Conservation (phyloP, 2,113 vertebrate species). For the Lepisosteus oculatus region DNA sequence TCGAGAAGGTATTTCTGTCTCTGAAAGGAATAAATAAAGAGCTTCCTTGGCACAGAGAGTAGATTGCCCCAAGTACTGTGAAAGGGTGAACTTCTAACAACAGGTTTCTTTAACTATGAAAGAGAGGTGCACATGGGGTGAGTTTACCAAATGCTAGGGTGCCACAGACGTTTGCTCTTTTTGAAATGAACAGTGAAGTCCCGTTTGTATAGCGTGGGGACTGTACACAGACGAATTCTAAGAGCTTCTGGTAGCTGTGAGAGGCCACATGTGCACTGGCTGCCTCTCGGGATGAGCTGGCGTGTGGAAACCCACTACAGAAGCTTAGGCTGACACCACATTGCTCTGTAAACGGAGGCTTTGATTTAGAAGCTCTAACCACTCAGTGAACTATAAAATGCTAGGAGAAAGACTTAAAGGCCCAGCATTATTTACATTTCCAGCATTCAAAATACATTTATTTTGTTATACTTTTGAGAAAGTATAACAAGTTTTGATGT, state of each 20-base stretch:
- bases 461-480: too few relatives aligned
- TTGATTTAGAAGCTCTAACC: not conserved
- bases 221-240: not conserved
- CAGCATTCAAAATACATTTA: too few relatives aligned
- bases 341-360: not conserved
- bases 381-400: too few relatives aligned
- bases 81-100: too few relatives aligned
- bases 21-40: not conserved
- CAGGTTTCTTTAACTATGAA: too few relatives aligned
- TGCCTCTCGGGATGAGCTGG: not conserved
- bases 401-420: too few relatives aligned
- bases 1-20: not conserved
- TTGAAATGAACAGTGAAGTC: not conserved
- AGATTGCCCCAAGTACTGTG: not conserved
- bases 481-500: too few relatives aligned
- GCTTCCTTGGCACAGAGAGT: not conserved
- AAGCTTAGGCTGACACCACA: not conserved
- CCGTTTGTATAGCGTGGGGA: not conserved
- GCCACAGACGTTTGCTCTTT: conserved; percentile 7
- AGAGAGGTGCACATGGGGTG: not conserved
- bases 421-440: too few relatives aligned
- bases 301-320: not conserved
- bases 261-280: not conserved
- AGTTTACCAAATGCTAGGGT: not conserved
- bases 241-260: not conserved